These are phyloP conservation scores for Phania funesta DNA, from an alignment of 2,888 invertebrate genomes.

Conservation along the genomic window DNA sequence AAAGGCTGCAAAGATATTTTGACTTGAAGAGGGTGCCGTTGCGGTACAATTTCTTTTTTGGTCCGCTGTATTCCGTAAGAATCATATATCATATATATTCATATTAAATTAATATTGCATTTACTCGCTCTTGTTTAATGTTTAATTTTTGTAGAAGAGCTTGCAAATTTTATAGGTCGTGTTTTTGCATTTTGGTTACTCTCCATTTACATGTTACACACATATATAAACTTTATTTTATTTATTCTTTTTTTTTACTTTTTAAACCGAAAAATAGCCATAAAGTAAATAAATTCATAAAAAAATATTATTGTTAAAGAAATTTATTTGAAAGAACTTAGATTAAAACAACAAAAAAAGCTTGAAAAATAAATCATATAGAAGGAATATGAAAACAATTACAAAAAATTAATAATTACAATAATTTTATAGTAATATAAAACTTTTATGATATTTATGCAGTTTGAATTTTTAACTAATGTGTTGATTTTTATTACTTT, in stretches of 20 bases:
- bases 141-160: too few species aligned
- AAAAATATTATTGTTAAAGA: slow-evolving; percentile 16
- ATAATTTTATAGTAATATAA: slow-evolving; percentile 46
- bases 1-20: too few species aligned
- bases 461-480: slow-evolving; percentile 52
- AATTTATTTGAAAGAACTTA: slow-evolving; percentile 18
- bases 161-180: too few species aligned
- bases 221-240: slow-evolving; percentile 22
- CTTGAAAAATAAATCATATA: neutral
- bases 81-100: too few species aligned
- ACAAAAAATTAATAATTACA: slow-evolving; percentile 45
- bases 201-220: slow-evolving; percentile 14
- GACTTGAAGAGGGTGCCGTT: too few species aligned
- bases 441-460: slow-evolving; percentile 53
- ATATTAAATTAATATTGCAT: too few species aligned
- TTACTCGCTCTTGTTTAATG: too few species aligned
- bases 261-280: slow-evolving; percentile 31
- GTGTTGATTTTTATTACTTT: slow-evolving; percentile 40
- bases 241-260: neutral
- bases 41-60: too few species aligned
- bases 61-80: too few species aligned
- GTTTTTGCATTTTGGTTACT: neutral
- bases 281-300: neutral
- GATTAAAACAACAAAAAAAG: neutral
- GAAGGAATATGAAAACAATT: slow-evolving; percentile 9